A percentile compares a stretch with the other conserved stretches of the same genome.
Conservation (phyloP, 2,888 invertebrate species). For the Cataglyphis rosenhaueri region DNA sequence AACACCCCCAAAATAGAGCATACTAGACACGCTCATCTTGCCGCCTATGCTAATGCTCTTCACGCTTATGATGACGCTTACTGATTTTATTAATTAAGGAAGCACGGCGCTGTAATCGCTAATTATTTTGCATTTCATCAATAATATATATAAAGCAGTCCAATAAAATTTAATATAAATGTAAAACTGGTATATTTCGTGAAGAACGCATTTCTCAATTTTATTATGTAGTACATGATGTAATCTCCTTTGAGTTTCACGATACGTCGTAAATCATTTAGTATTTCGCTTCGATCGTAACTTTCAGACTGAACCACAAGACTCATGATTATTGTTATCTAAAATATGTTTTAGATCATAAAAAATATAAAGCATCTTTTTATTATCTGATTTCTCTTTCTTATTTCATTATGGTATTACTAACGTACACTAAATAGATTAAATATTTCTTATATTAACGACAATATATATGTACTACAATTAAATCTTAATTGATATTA, state of each 20-base stretch:
- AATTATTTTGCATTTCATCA: not conserved
- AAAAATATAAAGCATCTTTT: conserved; percentile 33
- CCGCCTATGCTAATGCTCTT: conserved; percentile 39
- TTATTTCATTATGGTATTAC: not conserved
- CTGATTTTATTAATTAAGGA: not conserved
- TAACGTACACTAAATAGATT: not conserved
- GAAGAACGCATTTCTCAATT: conserved; percentile 18
- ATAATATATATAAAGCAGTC: not conserved
- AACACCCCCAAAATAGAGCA: conserved; percentile 69
- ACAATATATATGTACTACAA: not conserved
- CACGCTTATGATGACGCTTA: conserved; percentile 16
- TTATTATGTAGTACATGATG: not conserved
- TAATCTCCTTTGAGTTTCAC: conserved; percentile 10
- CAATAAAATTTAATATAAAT: not conserved
- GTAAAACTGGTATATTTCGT: not conserved
- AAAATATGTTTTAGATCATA: conserved; percentile 22
- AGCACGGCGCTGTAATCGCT: not conserved
- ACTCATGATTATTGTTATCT: conserved; percentile 23
- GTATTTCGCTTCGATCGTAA: not conserved
- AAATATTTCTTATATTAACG: not conserved
- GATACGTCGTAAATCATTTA: conserved; percentile 18
- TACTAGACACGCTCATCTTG: conserved; percentile 61
- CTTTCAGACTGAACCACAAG: conserved; percentile 36
- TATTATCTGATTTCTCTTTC: not conserved
- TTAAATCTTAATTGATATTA: not conserved